Evolutionary conservation across 2,797 vertebrate genomes (phyloP).

Genomic region (Crocidura indochinensis): DNA sequence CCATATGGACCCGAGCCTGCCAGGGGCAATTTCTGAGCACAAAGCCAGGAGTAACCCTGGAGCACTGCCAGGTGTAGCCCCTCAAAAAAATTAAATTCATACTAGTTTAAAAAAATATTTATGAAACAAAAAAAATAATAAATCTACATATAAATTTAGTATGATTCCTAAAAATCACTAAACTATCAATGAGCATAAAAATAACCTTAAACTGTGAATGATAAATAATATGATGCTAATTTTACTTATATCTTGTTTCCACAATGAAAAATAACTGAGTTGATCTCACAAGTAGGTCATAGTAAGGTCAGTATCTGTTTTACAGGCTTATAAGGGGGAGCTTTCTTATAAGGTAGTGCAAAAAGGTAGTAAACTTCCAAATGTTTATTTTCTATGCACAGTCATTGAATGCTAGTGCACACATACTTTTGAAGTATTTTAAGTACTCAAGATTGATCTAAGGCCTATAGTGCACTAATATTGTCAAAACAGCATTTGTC

Average conservation of each 20-base stretch:
- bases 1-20: no score
- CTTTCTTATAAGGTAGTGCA: constrained; percentile 39
- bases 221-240: constrained; percentile 51
- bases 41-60: no score
- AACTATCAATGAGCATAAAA: not conserved
- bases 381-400: constrained; percentile 50
- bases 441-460: constrained; percentile 56
- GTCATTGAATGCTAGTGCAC: constrained; percentile 38
- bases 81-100: not conserved
- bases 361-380: constrained; percentile 70
- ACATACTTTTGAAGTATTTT: constrained; percentile 62
- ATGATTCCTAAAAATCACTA: constrained; percentile 41
- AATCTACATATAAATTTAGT: no score
- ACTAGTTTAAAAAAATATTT: constrained; percentile 12
- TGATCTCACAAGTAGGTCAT: constrained; percentile 30
- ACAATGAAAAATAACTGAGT: constrained; percentile 65
- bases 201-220: constrained; percentile 20
- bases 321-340: constrained; percentile 29
- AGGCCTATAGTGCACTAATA: constrained; percentile 37
- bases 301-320: constrained; percentile 58
- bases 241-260: constrained; percentile 38
- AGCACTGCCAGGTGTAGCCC: no score
- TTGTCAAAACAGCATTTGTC: constrained; percentile 69
- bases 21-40: no score
- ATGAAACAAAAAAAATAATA: constrained; percentile 21